Base-by-base conservation (phyloP, 92 coral and sea anemone species). In the Parazoanthus darwini region DNA sequence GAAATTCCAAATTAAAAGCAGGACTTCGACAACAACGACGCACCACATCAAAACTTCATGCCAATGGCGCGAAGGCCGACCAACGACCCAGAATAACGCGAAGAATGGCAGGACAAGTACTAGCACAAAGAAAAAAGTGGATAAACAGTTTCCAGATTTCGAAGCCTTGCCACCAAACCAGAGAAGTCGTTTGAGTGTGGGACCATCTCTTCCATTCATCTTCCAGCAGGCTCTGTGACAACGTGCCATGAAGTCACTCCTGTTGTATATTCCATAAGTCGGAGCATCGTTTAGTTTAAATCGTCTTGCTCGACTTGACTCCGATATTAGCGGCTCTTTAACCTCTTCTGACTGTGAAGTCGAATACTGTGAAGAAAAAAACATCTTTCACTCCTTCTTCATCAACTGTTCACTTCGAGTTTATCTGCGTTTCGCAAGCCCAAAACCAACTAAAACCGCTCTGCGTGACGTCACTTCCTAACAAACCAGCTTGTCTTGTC, bases 151-250 rank as follows among this genome's bases (percentile, higher is more conserved):
- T 46, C 87, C 87, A 23, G 87, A 84, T 43, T 84, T 84, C 48
- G 87, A 84, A 44, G 87, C 78, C 79, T 84, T 84, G 23, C 87
- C 87, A 6, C 87, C 87, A 43, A 84, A 84, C 79, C 87, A 84
- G 8, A 84, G 87, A 25, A 84, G 87, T 33, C 87, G 79, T 70
- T 56, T 74, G 10, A 84, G 79, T 33, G 78, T 72, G 0, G 87
- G 87, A 6, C 87, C 87, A 7, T 84, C 87, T 33, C 87, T 72
- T 3, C 79, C 87, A 56, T 84, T 84, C 3, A 84, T 72, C 48
- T 84, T 84, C 87, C 87, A 84, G 25, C 87, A 84, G 18, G 26
- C 51, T 56, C 38, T 71, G 77, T 71, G 79, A 18, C 87, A 84
- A 5, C 87, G 87, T 4, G 87, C 79, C 87, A 84, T 84, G 75